A percentile compares a stretch with the other conserved stretches of the same genome.
Conservation (phyloP, 1,140 invertebrate genomes). For the Drosophila tani region DNA sequence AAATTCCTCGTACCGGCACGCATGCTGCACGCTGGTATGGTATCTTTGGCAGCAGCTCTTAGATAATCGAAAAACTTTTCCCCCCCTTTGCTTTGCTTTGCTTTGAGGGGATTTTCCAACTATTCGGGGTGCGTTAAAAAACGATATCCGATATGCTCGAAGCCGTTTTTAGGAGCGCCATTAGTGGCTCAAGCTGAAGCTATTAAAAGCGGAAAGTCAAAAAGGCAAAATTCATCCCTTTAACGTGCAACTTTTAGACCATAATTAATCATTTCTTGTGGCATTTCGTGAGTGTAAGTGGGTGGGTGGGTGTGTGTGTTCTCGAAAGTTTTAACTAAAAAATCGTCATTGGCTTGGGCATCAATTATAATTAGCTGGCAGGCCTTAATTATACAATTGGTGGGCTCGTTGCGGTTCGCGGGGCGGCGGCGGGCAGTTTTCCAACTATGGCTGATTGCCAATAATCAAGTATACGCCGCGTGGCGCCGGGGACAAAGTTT, state of each 20-base stretch:
- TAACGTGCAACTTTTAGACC: slow-evolving; percentile 62
- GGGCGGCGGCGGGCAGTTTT: neutral
- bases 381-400: slow-evolving; percentile 77
- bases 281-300: slow-evolving; percentile 10
- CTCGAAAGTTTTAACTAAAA: slow-evolving; percentile 64
- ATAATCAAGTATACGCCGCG: slow-evolving; percentile 75
- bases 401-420: slow-evolving; percentile 29
- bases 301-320: neutral
- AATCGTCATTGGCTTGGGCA: slow-evolving; percentile 59
- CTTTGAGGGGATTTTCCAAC: slow-evolving; percentile 61
- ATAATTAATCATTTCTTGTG: slow-evolving; percentile 78
- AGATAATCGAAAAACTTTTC: slow-evolving; percentile 80
- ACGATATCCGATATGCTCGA: slow-evolving; percentile 55
- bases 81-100: slow-evolving; percentile 32
- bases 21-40: slow-evolving; percentile 10
- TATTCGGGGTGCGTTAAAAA: slow-evolving; percentile 52
- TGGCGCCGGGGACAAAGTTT: slow-evolving; percentile 58
- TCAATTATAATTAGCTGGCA: slow-evolving; percentile 76
- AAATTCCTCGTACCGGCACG: slow-evolving; percentile 18
- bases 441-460: slow-evolving; percentile 66
- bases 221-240: slow-evolving; percentile 75
- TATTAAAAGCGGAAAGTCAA: slow-evolving; percentile 49
- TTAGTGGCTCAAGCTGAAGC: slow-evolving; percentile 35
- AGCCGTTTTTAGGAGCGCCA: slow-evolving; percentile 38
- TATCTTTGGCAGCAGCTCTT: slow-evolving; percentile 51